Evolutionary conservation across 2,888 invertebrate species (phyloP), one percentile per base, ranked within the genome.

Genomic region (Stenichneumon culpator): DNA sequence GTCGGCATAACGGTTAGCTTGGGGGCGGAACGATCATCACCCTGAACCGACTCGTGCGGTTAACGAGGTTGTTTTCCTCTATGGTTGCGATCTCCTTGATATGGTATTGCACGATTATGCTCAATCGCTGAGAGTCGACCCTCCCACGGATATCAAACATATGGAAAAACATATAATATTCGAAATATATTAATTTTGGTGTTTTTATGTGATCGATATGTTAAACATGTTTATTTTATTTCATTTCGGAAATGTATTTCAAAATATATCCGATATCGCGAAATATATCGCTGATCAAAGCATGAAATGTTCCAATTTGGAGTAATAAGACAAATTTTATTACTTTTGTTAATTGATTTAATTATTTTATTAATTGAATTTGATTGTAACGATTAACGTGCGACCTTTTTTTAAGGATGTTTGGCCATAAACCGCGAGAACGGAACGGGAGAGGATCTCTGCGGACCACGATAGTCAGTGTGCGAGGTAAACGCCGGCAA

Each of bases 61-160:
- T 77, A 77, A 77, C 39, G 68, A 68, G 39, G 54, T 54, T 68
- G 67, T 39, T 39, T 67, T 54, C 9, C 16, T 72, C 54, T 11
- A 57, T 54, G 3, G 11, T 22, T 19, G 14, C 4, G 54, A 5
- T 19, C 6, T 16, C 19, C 57, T 39, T 22, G 39, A 39, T 67
- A 67, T 44, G 11, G 39, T 28, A 36, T 52, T 19, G 70, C n/a
- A 54, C 28, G 19, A 32, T 63, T 63, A 28, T 32, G 28, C 16
- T 32, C 28, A 25, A 25, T 57, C 57, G 11, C 25, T 25, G 57
- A 57, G 14, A 22, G 4, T 14, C 22, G 19, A 11, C 14, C 3
- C 9, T 14, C 22, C 57, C 57, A 57, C 25, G 57, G 4, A 47
- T 47, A 47, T 47, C 16, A 47, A 16, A 16, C 3, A 3, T 47